Conservation (phyloP, 2,797 vertebrate species). For the Macrochelys suwanniensis region DNA sequence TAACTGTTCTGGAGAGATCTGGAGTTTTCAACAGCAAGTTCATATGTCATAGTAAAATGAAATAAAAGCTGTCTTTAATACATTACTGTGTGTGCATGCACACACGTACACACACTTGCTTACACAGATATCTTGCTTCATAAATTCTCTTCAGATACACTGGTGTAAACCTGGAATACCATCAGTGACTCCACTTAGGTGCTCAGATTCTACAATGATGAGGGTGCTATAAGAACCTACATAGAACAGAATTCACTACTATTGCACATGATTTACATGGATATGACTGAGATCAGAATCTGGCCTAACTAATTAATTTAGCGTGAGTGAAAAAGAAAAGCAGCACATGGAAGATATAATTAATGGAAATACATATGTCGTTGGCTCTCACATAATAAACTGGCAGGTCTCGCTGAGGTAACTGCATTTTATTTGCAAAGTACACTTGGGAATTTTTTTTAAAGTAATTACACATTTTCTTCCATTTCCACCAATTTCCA, state of each 20-base stretch:
- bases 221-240: not conserved
- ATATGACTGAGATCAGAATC: conserved; percentile 27
- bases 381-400: conserved; percentile 69
- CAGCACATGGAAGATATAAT: conserved; percentile 65
- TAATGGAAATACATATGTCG: conserved; percentile 63
- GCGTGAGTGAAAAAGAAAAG: conserved; percentile 41
- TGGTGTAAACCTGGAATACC: not conserved
- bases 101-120: not conserved
- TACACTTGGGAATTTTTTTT: conserved; percentile 43
- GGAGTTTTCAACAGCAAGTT: not conserved
- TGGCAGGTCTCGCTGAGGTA: conserved; percentile 65
- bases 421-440: conserved; percentile 70
- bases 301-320: conserved; percentile 64
- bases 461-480: conserved; percentile 64
- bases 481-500: conserved; percentile 49
- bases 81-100: not conserved
- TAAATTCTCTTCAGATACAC: not conserved
- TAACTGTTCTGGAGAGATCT: not conserved
- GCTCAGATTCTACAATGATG: not conserved
- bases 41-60: not conserved
- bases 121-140: not conserved
- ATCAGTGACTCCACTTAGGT: not conserved
- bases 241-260: not conserved
- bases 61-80: not conserved
- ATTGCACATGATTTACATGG: conserved; percentile 34